These are phyloP conservation scores for Riptortus pedestris DNA, from an alignment of 1,140 invertebrate genomes.

Conservation along the genomic window DNA sequence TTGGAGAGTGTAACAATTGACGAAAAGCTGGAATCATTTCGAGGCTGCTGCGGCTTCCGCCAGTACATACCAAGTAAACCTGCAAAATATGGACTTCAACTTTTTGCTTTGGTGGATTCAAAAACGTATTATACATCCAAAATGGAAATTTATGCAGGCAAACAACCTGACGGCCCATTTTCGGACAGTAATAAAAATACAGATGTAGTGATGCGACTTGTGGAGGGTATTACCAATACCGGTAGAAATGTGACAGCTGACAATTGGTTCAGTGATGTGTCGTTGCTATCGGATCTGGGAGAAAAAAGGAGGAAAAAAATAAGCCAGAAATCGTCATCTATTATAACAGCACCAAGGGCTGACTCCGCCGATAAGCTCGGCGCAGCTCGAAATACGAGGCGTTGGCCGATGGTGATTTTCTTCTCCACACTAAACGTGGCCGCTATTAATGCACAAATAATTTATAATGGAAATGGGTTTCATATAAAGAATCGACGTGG, in stretches of 20 bases:
- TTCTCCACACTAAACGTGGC: too few relatives aligned
- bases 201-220: conserved; percentile 31
- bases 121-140: conserved; percentile 32
- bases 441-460: too few relatives aligned
- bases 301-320: too few relatives aligned
- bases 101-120: conserved; percentile 30
- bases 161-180: conserved; percentile 35
- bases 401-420: too few relatives aligned
- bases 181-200: conserved; percentile 32
- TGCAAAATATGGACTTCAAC: conserved; percentile 37
- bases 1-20: conserved; percentile 39
- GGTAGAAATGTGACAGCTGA: conserved; percentile 33
- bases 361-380: too few relatives aligned
- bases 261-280: conserved; percentile 30
- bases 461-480: too few relatives aligned
- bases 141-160: conserved; percentile 36
- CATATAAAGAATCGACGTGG: too few relatives aligned
- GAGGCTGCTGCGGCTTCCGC: conserved; percentile 37
- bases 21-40: conserved; percentile 37
- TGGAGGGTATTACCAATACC: conserved; percentile 29
- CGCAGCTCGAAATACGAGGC: too few relatives aligned
- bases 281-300: too few relatives aligned
- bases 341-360: too few relatives aligned
- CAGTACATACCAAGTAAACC: conserved; percentile 33
- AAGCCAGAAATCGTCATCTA: too few relatives aligned